Conservation (phyloP, 2,888 invertebrate species). For the Tanaodytes sp. region DNA sequence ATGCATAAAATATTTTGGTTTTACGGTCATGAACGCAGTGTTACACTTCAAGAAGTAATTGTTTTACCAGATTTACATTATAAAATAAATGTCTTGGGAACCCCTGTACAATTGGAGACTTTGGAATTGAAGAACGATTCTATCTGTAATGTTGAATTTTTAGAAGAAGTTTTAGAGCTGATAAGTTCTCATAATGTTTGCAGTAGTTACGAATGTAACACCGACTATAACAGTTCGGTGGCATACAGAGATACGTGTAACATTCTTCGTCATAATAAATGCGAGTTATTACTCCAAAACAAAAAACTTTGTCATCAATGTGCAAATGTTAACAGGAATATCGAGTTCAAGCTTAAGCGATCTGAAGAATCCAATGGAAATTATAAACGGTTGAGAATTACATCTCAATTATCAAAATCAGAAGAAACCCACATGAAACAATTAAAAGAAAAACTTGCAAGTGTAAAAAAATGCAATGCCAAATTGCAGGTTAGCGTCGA, state of each 20-base stretch:
- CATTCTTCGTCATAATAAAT: conserved; percentile 4
- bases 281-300: background rate
- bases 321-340: conserved; percentile 2
- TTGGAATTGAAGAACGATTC: background rate
- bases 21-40: background rate
- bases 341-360: background rate
- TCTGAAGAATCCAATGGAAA: background rate
- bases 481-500: background rate
- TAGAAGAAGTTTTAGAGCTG: conserved; percentile 8
- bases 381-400: background rate
- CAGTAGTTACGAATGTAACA: conserved; percentile 8
- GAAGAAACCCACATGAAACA: background rate
- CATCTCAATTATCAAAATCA: background rate
- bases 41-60: background rate
- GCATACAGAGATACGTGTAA: background rate
- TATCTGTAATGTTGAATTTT: background rate
- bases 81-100: conserved; percentile 8
- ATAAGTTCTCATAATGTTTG: conserved; percentile 4
- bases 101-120: background rate
- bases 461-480: background rate
- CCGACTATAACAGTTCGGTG: background rate
- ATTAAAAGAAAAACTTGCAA: background rate
- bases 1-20: background rate
- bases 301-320: background rate
- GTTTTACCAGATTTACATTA: background rate